phyloP scores from a whole-genome alignment of 2,888 invertebrate species.

The Caenorhabditis japonica region DNA sequence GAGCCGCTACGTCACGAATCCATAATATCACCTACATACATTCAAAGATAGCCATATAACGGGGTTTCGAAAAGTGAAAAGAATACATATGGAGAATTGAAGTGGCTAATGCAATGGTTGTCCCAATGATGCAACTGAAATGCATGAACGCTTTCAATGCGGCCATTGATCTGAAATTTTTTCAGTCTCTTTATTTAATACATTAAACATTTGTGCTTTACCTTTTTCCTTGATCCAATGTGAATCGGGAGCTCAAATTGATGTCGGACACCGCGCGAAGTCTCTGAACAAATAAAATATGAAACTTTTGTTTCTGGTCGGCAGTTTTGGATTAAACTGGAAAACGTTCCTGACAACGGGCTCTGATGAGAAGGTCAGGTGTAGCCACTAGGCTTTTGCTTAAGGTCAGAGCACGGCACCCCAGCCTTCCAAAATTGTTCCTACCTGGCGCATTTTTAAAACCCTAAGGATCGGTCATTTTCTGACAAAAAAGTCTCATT shows the following conservation, averaged over 20 bases:
- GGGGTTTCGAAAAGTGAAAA: slow-evolving; percentile 10
- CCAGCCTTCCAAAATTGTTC: no score
- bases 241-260: slow-evolving; percentile 25
- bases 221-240: slow-evolving; percentile 28
- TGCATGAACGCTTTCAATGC: slow-evolving; percentile 19
- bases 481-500: no score
- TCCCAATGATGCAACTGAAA: slow-evolving; percentile 21
- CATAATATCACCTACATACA: no score
- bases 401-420: no score
- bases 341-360: no score
- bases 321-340: no score
- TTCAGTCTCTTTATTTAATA: background rate
- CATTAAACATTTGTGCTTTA: background rate
- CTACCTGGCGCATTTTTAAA: no score
- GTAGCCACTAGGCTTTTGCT: no score
- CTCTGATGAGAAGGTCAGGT: no score
- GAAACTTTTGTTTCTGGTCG: no score
- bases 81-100: slow-evolving; percentile 2
- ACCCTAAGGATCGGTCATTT: no score
- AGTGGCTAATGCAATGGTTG: slow-evolving; percentile 1
- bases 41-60: slow-evolving; percentile 27
- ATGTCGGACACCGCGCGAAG: slow-evolving; percentile 23
- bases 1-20: no score
- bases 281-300: slow-evolving; percentile 10
- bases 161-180: slow-evolving; percentile 16